phyloP scores from a whole-genome alignment of 2,113 vertebrate genomes.

The Phrynosoma platyrhinos region DNA sequence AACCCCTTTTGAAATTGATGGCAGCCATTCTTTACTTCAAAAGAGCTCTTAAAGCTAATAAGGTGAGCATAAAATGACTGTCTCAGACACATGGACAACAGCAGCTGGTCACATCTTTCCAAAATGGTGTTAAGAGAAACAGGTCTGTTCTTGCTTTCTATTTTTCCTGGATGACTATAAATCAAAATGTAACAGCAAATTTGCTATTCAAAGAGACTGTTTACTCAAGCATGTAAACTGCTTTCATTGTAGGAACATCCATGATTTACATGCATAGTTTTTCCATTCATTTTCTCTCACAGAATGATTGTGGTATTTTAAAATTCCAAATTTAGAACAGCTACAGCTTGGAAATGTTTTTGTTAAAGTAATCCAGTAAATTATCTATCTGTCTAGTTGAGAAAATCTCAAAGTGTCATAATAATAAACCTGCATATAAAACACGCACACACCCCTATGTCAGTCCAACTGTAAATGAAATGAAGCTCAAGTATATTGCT shows the following conservation, averaged over 20 bases:
- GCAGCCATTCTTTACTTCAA: background rate
- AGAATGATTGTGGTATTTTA: background rate
- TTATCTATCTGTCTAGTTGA: background rate
- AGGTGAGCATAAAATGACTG: background rate
- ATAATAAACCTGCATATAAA: background rate
- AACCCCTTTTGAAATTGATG: background rate
- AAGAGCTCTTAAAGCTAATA: background rate
- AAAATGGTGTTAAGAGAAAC: background rate
- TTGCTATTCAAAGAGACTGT: background rate
- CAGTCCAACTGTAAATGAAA: background rate
- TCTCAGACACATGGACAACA: background rate
- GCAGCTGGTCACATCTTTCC: background rate
- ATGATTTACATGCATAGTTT: background rate
- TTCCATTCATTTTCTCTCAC: background rate
- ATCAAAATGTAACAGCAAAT: background rate
- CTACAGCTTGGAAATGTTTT: background rate
- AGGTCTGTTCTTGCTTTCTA: too few relatives aligned
- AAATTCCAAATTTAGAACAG: slow-evolving; percentile 7
- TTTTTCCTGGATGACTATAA: background rate
- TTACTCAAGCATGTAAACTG: background rate
- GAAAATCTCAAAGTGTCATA: background rate
- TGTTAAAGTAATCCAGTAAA: background rate
- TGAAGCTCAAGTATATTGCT: background rate
- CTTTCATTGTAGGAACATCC: background rate
- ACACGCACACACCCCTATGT: background rate